These are phyloP conservation scores for Sebastes minor DNA, from an alignment of 2,797 vertebrate genomes.

Conservation along the genomic window DNA sequence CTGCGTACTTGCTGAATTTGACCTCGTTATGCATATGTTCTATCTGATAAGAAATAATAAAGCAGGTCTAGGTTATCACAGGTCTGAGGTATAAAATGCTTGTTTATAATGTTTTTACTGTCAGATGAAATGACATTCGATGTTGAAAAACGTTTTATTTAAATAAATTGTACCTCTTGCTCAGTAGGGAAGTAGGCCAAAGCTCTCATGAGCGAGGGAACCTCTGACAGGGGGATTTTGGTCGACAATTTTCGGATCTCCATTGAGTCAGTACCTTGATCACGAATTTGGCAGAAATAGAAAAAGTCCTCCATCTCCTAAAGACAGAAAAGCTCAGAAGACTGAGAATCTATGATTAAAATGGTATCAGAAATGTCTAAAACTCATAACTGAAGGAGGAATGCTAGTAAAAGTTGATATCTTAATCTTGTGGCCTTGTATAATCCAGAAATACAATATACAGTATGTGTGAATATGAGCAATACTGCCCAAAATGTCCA, in stretches of 20 bases:
- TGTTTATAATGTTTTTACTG: neutral
- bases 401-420: neutral
- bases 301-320: conserved; percentile 96
- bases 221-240: conserved; percentile 85
- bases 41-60: conserved; percentile 75
- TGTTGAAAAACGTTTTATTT: neutral
- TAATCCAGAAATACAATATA: neutral
- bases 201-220: conserved; percentile 91
- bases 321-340: conserved; percentile 26
- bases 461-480: neutral
- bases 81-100: neutral
- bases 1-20: conserved; percentile 88
- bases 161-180: conserved; percentile 82
- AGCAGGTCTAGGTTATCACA: neutral
- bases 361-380: neutral
- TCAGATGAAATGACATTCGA: neutral
- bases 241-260: conserved; percentile 84
- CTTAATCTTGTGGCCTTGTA: neutral
- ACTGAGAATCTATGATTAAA: neutral
- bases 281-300: conserved; percentile 89
- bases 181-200: conserved; percentile 93
- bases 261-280: conserved; percentile 84
- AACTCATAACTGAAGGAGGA: neutral
- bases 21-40: conserved; percentile 93
- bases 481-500: neutral